Evolutionary conservation across 2,888 invertebrate species (phyloP), one percentile per base, ranked within the genome.

Genomic region (Adela reaumurella): DNA sequence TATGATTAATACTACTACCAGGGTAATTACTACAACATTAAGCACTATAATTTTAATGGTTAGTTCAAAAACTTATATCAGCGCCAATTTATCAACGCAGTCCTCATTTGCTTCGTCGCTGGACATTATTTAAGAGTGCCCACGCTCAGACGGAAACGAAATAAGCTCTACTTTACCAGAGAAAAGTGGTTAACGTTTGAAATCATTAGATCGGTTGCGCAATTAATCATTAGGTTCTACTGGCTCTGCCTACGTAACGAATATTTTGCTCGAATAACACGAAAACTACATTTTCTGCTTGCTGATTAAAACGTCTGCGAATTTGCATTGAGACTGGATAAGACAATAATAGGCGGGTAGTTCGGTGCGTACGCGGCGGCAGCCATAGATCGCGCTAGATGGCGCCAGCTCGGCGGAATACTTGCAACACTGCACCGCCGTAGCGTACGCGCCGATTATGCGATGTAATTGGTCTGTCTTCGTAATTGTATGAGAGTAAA

Each of bases 311-410:
- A 65, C 62, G 64, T 59, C 62, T 63, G 59, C 54, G 61, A 63
- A 69, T 71, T 71, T 70, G 71, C 70, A 72, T 72, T 64, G 65
- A 3, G 3, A 65, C 57, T 62, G 61, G 70, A 70, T 69, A 72
- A 68, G 61, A 56, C 63, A 60, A 62, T 69, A 68, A 69, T 65
- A 67, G 70, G 62, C 57, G 62, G 35, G 35, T 35, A 35, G 35
- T 14, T 35, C 35, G 35, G 58, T 59, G 59, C 58, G 35, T 14
- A 14, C 35, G 44, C 55, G 49, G 46, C 54, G 67, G 70, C 68
- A 68, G 67, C 70, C 58, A 60, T 69, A 70, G 70, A 70, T 69
- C 73, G 69, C 70, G 62, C 58, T 68, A 70, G 70, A 70, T 70
- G 74, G 73, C 74, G 76, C 74, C 76, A 63, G 57, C 48, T 4